Conservation (phyloP, 2,888 invertebrate species). For the Chymomyza procnemis region DNA sequence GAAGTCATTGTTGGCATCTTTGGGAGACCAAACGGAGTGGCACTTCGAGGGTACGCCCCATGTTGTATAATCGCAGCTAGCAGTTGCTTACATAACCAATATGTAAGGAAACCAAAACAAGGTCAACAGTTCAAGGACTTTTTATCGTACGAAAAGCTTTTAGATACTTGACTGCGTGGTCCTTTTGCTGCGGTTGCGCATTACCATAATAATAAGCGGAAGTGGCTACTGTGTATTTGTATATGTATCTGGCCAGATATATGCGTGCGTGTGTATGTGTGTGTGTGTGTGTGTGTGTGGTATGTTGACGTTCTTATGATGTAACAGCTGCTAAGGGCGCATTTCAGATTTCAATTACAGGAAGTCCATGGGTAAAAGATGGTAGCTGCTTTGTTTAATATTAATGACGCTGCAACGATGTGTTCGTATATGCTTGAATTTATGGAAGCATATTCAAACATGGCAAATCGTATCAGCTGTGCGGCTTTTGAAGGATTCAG, state of each 20-base stretch:
- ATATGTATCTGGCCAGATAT: background rate
- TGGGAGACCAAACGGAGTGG: background rate
- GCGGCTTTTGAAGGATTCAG: background rate
- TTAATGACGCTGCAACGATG: background rate
- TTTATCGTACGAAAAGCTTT: constrained; percentile 27
- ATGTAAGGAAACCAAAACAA: constrained; percentile 48
- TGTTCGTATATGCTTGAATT: background rate
- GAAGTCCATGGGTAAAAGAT: background rate
- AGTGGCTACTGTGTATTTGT: constrained; percentile 11
- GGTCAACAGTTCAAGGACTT: constrained; percentile 73
- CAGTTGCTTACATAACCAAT: constrained; percentile 48
- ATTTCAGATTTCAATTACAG: background rate
- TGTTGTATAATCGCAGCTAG: constrained; percentile 28
- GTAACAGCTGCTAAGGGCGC: constrained; percentile 48
- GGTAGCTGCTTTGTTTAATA: background rate
- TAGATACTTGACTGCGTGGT: constrained; percentile 7
- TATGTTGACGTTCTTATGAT: constrained; percentile 55
- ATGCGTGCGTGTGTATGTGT: background rate
- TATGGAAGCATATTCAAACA: background rate
- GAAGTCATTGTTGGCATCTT: constrained; percentile 28
- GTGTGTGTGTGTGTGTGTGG: constrained; percentile 2
- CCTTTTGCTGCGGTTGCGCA: constrained; percentile 27
- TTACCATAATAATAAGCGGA: constrained; percentile 26
- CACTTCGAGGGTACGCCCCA: constrained; percentile 8
- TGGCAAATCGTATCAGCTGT: background rate